Evolutionary conservation across 2,888 invertebrate species (phyloP).

Genomic region (Ferdinandea cuprea): DNA sequence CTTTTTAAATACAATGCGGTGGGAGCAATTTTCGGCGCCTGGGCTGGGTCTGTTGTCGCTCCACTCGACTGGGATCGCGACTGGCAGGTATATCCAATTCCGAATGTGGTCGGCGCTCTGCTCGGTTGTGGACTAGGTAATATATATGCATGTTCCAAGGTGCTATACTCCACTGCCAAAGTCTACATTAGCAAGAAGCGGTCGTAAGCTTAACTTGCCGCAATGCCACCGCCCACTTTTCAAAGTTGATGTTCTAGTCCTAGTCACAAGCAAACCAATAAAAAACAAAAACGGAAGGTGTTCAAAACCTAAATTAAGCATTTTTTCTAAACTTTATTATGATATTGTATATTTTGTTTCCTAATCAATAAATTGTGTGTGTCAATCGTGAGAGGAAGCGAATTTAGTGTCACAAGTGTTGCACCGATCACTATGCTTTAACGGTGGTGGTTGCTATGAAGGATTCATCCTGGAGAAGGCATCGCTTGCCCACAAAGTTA

Average conservation of each 20-base stretch:
- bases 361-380: slow-evolving; percentile 59
- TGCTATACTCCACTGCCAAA: slow-evolving; percentile 80
- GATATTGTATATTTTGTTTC: slow-evolving; percentile 57
- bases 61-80: slow-evolving; percentile 94
- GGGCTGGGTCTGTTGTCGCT: slow-evolving; percentile 90
- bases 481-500: slow-evolving; percentile 80
- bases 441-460: slow-evolving; percentile 67
- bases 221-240: slow-evolving; percentile 34
- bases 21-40: slow-evolving; percentile 87
- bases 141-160: slow-evolving; percentile 82
- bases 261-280: slow-evolving; percentile 64
- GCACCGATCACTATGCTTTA: slow-evolving; percentile 45
- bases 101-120: slow-evolving; percentile 86
- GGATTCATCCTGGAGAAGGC: slow-evolving; percentile 81
- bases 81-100: slow-evolving; percentile 91
- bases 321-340: slow-evolving; percentile 73
- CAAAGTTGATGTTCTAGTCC: slow-evolving; percentile 59
- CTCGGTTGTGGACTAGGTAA: slow-evolving; percentile 85
- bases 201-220: slow-evolving; percentile 44
- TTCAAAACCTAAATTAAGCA: slow-evolving; percentile 68
- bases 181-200: slow-evolving; percentile 81
- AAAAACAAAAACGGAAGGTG: slow-evolving; percentile 45
- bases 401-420: neutral
- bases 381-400: slow-evolving; percentile 24
- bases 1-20: slow-evolving; percentile 82